Percentiles rank a stretch among this genome's conserved stretches.
These are phyloP conservation scores for Marcusenius ussheri DNA, from an alignment of 2,113 vertebrate species.

Conservation along the genomic window DNA sequence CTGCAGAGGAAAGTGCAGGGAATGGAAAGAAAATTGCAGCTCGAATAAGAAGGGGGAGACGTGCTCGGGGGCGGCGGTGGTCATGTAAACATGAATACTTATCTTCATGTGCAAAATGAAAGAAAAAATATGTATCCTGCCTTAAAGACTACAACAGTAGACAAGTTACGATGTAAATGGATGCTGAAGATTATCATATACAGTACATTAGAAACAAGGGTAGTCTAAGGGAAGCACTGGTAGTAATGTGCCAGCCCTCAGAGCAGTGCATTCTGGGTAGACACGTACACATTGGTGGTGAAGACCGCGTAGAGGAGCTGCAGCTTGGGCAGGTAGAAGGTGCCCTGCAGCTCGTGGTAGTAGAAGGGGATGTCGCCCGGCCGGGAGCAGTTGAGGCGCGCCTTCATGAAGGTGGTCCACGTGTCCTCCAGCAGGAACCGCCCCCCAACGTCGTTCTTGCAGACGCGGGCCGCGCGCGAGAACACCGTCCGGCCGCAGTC, in stretches of 20 bases:
- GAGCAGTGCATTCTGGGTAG: neutral
- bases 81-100: neutral
- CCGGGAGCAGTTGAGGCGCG: constrained; percentile 87
- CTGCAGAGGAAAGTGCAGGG: neutral
- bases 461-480: constrained; percentile 86
- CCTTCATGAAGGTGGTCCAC: constrained; percentile 98
- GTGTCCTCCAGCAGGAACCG: constrained; percentile 91
- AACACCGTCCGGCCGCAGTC: constrained; percentile 88
- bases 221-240: neutral
- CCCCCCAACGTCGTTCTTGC: constrained; percentile 89
- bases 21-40: neutral
- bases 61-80: neutral
- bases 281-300: constrained; percentile 85
- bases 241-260: neutral
- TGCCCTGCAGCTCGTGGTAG: constrained; percentile 88
- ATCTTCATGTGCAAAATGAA: neutral
- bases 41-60: neutral
- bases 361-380: constrained; percentile 90
- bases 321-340: constrained; percentile 82
- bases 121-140: neutral
- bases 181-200: neutral
- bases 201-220: neutral
- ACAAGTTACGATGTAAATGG: neutral
- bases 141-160: neutral
- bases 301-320: constrained; percentile 93